phyloP scores from a whole-genome alignment of 1,140 invertebrate genomes.

The Portunus trituberculatus region DNA sequence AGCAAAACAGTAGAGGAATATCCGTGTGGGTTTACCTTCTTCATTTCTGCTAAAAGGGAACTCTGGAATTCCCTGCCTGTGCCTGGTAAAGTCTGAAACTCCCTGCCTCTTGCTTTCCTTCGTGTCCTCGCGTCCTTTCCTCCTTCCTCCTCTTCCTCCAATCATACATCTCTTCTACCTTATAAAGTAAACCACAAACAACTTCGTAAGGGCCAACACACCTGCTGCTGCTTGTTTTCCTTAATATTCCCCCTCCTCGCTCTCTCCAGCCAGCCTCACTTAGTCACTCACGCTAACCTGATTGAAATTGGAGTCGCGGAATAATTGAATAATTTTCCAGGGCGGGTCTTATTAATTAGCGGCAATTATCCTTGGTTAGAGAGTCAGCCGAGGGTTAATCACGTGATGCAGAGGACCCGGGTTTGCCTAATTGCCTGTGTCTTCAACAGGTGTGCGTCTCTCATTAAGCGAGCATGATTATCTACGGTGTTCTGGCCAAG shows the following conservation, averaged over 20 bases:
- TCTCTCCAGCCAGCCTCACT: background rate
- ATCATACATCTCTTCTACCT: background rate
- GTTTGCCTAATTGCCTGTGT: background rate
- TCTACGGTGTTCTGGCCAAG: background rate
- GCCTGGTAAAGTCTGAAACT: background rate
- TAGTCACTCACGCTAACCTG: background rate
- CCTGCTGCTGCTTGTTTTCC: too few relatives aligned
- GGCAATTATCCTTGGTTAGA: background rate
- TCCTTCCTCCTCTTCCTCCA: background rate
- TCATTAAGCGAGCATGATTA: background rate
- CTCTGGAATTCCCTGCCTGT: too few relatives aligned
- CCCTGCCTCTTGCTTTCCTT: background rate
- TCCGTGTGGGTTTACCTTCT: too few relatives aligned
- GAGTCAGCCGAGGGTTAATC: background rate
- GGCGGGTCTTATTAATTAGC: background rate
- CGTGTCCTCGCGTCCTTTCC: background rate
- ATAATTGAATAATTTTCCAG: slow-evolving; percentile 3
- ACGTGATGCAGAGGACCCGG: background rate
- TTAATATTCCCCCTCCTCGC: too few relatives aligned
- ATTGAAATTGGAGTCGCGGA: background rate
- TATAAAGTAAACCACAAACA: too few relatives aligned
- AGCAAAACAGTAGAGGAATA: too few relatives aligned
- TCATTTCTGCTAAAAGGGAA: too few relatives aligned
- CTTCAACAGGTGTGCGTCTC: background rate
- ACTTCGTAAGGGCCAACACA: too few relatives aligned